Evolutionary conservation across 2,113 vertebrate genomes (phyloP).

Genomic region (Pyxicephalus adspersus): DNA sequence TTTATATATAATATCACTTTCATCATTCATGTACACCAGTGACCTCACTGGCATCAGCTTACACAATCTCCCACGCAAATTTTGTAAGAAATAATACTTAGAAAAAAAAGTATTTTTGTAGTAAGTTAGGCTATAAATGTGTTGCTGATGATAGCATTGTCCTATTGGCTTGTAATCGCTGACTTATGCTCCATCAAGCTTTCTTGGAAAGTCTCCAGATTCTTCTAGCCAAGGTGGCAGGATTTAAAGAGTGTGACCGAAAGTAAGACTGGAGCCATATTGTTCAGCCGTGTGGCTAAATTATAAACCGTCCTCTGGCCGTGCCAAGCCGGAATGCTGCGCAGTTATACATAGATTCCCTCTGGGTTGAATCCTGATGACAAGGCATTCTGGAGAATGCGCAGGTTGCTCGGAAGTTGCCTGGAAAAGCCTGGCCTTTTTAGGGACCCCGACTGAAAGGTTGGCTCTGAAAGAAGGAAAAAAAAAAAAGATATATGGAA

Average conservation of each 20-base stretch:
- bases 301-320: constrained; percentile 47
- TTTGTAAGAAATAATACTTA: constrained; percentile 62
- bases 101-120: constrained; percentile 66
- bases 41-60: background rate
- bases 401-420: constrained; percentile 84
- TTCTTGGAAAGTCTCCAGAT: constrained; percentile 59
- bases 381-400: constrained; percentile 87
- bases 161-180: constrained; percentile 57
- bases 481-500: background rate
- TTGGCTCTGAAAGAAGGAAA: constrained; percentile 71
- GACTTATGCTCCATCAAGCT: constrained; percentile 55
- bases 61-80: background rate
- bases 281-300: background rate
- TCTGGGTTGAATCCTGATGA: constrained; percentile 92
- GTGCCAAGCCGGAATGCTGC: constrained; percentile 61
- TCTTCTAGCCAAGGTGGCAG: background rate
- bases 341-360: constrained; percentile 92
- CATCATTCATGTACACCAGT: background rate
- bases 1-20: constrained; percentile 13
- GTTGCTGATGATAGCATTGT: constrained; percentile 58
- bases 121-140: constrained; percentile 56
- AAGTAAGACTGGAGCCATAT: background rate
- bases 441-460: constrained; percentile 84
- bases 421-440: constrained; percentile 85
- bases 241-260: background rate